Percentiles rank a stretch among this genome's conserved stretches.
Conservation (phyloP, 53 echinoderm and acorn worm species). For the Hippasteria phrygiana region DNA sequence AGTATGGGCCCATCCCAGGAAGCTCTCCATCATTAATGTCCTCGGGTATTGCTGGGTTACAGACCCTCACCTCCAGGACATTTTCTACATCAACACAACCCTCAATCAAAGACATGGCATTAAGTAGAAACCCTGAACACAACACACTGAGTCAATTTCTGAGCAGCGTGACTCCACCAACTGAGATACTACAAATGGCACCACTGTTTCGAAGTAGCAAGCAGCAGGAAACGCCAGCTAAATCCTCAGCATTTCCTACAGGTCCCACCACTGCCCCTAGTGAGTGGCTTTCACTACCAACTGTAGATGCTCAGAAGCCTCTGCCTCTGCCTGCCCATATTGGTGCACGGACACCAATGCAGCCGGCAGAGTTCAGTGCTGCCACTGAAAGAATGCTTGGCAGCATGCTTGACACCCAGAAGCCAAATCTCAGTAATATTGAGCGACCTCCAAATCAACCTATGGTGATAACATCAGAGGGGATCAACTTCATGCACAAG, state of each 20-base stretch:
- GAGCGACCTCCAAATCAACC: slow-evolving; percentile 52
- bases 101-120: slow-evolving; percentile 37
- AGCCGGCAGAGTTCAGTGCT: slow-evolving; percentile 47
- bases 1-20: slow-evolving; percentile 45
- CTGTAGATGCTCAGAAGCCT: slow-evolving; percentile 41
- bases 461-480: slow-evolving; percentile 77
- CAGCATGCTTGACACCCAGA: slow-evolving; percentile 48
- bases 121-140: slow-evolving; percentile 36
- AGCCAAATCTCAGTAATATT: slow-evolving; percentile 18
- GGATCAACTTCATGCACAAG: slow-evolving; percentile 84
- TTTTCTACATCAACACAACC: slow-evolving; percentile 34
- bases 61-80: slow-evolving; percentile 49
- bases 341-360: slow-evolving; percentile 47
- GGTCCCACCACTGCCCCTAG: slow-evolving; percentile 4
- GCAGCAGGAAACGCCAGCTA: slow-evolving; percentile 11
- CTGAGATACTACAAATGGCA: slow-evolving; percentile 51
- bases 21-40: slow-evolving; percentile 37
- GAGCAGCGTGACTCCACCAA: slow-evolving; percentile 44
- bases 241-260: background rate
- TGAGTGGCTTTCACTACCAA: slow-evolving; percentile 40
- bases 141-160: slow-evolving; percentile 56
- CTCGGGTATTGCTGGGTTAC: slow-evolving; percentile 43
- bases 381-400: slow-evolving; percentile 56
- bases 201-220: slow-evolving; percentile 40
- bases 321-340: slow-evolving; percentile 48